Evolutionary conservation across 1,140 invertebrate species (phyloP), one percentile per base, ranked within the genome.

Genomic region (Acarapis woodi): DNA sequence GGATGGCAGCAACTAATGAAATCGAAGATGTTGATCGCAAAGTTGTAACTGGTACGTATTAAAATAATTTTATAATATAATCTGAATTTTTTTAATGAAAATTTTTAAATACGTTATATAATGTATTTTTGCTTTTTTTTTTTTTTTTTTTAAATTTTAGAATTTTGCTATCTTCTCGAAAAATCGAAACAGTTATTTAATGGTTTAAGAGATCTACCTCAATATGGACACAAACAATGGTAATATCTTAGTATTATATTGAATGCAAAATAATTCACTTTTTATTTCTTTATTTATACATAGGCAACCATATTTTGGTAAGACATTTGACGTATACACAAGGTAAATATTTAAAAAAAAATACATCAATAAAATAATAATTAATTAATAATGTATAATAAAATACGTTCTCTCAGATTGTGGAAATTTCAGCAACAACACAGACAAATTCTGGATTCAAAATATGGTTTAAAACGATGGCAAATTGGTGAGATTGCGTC

Each of bases 391-490:
- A n/a, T n/a, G n/a, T n/a, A n/a, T n/a, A n/a, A n/a, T n/a, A n/a
- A n/a, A n/a, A n/a, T n/a, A n/a, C n/a, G n/a, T n/a, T n/a, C n/a
- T n/a, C n/a, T n/a, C n/a, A 88, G 87, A 60, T 62, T 96, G 31
- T 96, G 87, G 87, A 93, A 90, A 56, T 96, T 85, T 58, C 87
- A 96, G 56, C 85, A 93, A 54, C 79, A 90, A 56, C 80, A 94
- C 60, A 68, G 85, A 45, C 62, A 64, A 58, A 66, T 87, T 44
- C 60, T 94, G 37, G 85, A 93, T 57, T 68, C 67, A 43, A 88
- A 88, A 58, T 94, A 93, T 59, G 79, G 79, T 15, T 58, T 96
- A 43, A 94, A 94, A 50, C 59, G 87, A 45, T 96, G 85, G 85
- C 87, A 96, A 61, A 94, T 96, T 48, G 87, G 87, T 34, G 87